Percentiles rank a stretch among this genome's conserved stretches.
Evolutionary conservation across 2,888 invertebrate species (phyloP).

Genomic region (Ormyrus labotus): DNA sequence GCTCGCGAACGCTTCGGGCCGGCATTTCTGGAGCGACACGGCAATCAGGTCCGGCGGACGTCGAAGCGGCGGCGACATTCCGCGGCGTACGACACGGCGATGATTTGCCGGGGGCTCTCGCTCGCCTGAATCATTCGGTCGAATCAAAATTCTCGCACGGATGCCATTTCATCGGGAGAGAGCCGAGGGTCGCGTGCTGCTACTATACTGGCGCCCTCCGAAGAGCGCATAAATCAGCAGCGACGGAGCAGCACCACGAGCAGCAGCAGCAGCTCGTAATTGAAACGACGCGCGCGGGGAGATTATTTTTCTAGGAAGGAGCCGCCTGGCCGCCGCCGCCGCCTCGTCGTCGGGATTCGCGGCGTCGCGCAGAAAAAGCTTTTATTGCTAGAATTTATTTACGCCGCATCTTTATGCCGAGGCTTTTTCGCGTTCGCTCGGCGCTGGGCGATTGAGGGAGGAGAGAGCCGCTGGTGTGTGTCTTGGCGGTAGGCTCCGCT

Average conservation of each 20-base stretch:
- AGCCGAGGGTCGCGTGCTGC: background rate
- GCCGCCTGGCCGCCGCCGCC: background rate
- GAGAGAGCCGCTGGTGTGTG: too few relatives aligned
- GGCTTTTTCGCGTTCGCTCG: too few relatives aligned
- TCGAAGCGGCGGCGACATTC: constrained; percentile 50
- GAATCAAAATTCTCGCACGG: constrained; percentile 59
- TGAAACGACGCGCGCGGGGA: constrained; percentile 23
- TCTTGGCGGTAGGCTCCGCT: too few relatives aligned
- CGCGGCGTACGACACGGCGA: constrained; percentile 36
- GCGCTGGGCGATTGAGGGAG: too few relatives aligned
- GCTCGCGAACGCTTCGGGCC: constrained; percentile 34
- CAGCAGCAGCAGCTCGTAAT: constrained; percentile 1
- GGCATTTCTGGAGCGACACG: constrained; percentile 64
- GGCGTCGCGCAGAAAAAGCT: background rate
- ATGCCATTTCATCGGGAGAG: constrained; percentile 48
- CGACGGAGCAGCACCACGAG: too few relatives aligned
- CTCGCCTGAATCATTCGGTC: constrained; percentile 43
- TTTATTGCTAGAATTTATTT: constrained; percentile 7
- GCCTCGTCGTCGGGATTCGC: background rate
- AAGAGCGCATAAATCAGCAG: constrained; percentile 11
- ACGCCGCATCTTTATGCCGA: background rate
- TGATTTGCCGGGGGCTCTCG: constrained; percentile 60
- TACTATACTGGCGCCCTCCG: background rate
- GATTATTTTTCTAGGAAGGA: constrained; percentile 32
- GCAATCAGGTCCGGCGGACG: constrained; percentile 64